Evolutionary conservation across 1,140 invertebrate genomes (phyloP).

Genomic region (Hyles euphorbiae): DNA sequence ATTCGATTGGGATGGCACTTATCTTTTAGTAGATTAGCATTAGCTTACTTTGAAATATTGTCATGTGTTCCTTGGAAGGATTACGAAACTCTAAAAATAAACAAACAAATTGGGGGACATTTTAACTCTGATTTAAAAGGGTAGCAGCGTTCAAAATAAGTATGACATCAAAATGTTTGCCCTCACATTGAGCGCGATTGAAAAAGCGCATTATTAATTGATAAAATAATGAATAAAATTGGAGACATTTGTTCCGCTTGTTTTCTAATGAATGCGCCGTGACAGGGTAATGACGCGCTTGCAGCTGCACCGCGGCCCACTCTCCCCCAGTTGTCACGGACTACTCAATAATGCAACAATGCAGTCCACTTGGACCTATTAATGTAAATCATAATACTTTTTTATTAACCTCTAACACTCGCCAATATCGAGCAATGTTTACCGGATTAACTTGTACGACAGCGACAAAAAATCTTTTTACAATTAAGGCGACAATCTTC

Average conservation of each 20-base stretch:
- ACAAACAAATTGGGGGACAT: too few relatives aligned
- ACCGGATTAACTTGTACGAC: constrained; percentile 17
- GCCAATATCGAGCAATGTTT: constrained; percentile 11
- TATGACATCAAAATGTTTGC: too few relatives aligned
- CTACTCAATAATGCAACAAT: constrained; percentile 61
- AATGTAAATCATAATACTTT: constrained; percentile 13
- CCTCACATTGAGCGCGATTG: neutral
- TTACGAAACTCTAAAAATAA: too few relatives aligned
- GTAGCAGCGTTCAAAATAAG: too few relatives aligned
- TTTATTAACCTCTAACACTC: neutral
- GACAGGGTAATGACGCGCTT: constrained; percentile 36
- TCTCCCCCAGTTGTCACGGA: constrained; percentile 25
- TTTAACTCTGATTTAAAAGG: too few relatives aligned
- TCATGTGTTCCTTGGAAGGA: constrained; percentile 2
- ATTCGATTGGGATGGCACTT: constrained; percentile 34
- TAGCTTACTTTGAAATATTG: constrained; percentile 20
- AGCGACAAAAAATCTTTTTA: constrained; percentile 53
- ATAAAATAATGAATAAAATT: constrained; percentile 34
- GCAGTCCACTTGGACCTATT: constrained; percentile 33
- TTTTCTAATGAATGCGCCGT: constrained; percentile 25
- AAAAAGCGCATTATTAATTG: constrained; percentile 12
- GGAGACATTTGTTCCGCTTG: constrained; percentile 57
- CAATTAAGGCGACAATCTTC: constrained; percentile 74
- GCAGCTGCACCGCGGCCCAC: constrained; percentile 44
- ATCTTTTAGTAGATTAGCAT: constrained; percentile 31